Evolutionary conservation across 2,888 invertebrate species (phyloP).

Genomic region (Epinotia demarniana): DNA sequence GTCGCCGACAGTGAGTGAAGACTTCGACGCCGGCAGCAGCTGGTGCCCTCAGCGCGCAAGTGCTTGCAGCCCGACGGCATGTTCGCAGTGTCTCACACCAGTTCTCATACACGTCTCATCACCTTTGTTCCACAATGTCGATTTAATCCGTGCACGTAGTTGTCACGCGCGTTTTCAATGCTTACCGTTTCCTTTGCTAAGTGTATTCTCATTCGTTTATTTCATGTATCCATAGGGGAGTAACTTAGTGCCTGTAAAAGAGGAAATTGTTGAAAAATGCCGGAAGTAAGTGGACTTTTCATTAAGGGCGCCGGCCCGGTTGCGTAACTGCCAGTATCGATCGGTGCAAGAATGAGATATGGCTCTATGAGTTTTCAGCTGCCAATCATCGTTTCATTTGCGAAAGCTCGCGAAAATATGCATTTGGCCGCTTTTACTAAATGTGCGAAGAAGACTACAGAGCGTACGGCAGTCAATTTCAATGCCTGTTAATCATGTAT

Average conservation of each 20-base stretch:
- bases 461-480: neutral
- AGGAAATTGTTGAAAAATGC: constrained; percentile 12
- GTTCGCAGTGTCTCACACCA: constrained; percentile 54
- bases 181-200: constrained; percentile 26
- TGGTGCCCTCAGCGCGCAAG: constrained; percentile 57
- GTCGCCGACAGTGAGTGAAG: constrained; percentile 72
- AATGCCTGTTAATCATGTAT: neutral
- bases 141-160: constrained; percentile 36
- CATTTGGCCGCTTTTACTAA: neutral
- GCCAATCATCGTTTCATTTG: constrained; percentile 52
- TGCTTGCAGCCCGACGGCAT: constrained; percentile 62
- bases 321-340: constrained; percentile 83
- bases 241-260: constrained; percentile 5
- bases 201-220: constrained; percentile 32
- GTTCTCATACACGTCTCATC: constrained; percentile 62
- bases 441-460: neutral
- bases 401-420: neutral
- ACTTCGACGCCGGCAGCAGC: constrained; percentile 53
- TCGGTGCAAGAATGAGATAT: constrained; percentile 74
- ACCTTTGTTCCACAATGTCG: constrained; percentile 62
- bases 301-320: constrained; percentile 70
- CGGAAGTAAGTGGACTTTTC: constrained; percentile 42
- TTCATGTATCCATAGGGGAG: constrained; percentile 11
- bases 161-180: constrained; percentile 20
- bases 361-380: constrained; percentile 63